Conservation (phyloP, 1,140 invertebrate species). For the Nixonia krombeini region DNA sequence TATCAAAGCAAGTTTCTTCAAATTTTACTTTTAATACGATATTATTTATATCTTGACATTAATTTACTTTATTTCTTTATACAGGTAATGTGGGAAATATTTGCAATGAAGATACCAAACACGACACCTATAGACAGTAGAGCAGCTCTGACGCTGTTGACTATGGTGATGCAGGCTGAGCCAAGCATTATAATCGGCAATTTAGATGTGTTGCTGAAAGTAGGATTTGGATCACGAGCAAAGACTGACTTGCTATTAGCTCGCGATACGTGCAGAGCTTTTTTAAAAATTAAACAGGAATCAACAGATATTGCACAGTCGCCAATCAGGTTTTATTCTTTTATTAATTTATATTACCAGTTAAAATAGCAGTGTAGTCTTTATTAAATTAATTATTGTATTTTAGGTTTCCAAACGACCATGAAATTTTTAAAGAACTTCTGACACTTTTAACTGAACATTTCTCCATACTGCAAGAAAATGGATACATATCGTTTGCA, state of each 20-base stretch:
- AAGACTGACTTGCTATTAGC: slow-evolving; percentile 74
- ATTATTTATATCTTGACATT: too few species aligned
- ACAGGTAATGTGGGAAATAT: slow-evolving; percentile 86
- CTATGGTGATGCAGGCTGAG: slow-evolving; percentile 78
- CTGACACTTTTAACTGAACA: slow-evolving; percentile 68
- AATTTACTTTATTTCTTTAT: slow-evolving; percentile 58
- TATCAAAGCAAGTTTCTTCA: slow-evolving; percentile 58
- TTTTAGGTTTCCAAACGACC: slow-evolving; percentile 69
- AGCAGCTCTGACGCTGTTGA: slow-evolving; percentile 79
- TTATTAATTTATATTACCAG: neutral
- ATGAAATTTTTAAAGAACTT: slow-evolving; percentile 74
- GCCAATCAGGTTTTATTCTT: slow-evolving; percentile 49
- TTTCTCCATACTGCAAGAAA: slow-evolving; percentile 64
- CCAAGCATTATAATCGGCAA: slow-evolving; percentile 74
- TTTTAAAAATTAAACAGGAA: slow-evolving; percentile 70
- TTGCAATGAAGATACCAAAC: slow-evolving; percentile 81
- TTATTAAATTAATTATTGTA: neutral
- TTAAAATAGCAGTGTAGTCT: neutral
- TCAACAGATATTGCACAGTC: slow-evolving; percentile 45
- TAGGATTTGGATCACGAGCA: slow-evolving; percentile 72
- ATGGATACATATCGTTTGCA: slow-evolving; percentile 74
- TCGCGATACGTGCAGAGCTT: slow-evolving; percentile 74
- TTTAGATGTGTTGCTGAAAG: slow-evolving; percentile 74
- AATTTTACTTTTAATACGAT: slow-evolving; percentile 10
- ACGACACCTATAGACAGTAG: slow-evolving; percentile 79